Conservation (phyloP, 1,140 invertebrate species). For the Subanguina moxae region DNA sequence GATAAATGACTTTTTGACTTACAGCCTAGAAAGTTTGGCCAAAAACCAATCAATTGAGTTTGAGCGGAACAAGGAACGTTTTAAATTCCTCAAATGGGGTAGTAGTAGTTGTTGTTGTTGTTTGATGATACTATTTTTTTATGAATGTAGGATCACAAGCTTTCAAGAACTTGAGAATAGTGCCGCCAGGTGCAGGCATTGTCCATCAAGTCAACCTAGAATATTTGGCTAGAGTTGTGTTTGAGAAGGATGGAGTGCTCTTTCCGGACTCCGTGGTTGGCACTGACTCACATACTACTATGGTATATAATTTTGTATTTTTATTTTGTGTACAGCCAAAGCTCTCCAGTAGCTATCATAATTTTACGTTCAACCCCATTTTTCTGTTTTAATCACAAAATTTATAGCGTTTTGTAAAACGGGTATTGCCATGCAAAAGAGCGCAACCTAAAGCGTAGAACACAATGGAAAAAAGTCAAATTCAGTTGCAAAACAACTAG, state of each 20-base stretch:
- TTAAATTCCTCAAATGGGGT: constrained; percentile 72
- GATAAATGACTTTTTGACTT: constrained; percentile 11
- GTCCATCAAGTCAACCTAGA: constrained; percentile 97
- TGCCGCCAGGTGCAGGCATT: constrained; percentile 94
- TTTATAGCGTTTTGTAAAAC: no score
- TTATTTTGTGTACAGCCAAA: no score
- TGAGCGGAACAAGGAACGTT: constrained; percentile 89
- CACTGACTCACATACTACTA: constrained; percentile 85
- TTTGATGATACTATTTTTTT: neutral
- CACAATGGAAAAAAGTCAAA: no score
- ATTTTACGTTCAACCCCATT: no score
- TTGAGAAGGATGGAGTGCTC: constrained; percentile 65
- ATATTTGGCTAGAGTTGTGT: constrained; percentile 81
- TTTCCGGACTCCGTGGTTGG: constrained; percentile 97
- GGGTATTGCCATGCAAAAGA: no score
- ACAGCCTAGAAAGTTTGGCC: constrained; percentile 76
- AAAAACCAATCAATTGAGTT: constrained; percentile 95
- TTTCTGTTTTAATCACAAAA: no score
- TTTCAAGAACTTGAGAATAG: constrained; percentile 90
- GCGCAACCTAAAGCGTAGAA: no score
- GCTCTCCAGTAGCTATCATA: no score
- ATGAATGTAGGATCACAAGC: constrained; percentile 69
- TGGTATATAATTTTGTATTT: no score
- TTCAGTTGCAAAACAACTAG: no score
- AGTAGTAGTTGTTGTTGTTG: neutral